A percentile compares a stretch with the other conserved stretches of the same genome.
Evolutionary conservation across 2,113 vertebrate species (phyloP).

Genomic region (Ictalurus punctatus): DNA sequence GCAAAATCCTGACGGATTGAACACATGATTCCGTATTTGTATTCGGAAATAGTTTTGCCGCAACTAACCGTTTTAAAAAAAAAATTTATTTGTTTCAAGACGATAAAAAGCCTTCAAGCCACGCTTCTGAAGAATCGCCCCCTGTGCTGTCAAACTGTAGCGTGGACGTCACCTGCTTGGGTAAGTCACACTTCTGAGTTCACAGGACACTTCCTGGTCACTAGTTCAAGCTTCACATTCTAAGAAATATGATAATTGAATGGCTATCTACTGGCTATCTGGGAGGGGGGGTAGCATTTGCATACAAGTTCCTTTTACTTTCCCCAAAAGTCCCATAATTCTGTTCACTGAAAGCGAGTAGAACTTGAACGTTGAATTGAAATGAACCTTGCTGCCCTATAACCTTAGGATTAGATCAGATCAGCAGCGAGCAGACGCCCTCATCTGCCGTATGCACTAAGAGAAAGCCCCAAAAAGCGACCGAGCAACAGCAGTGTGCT

Average conservation of each 20-base stretch:
- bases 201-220: not conserved
- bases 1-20: no score
- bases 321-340: not conserved
- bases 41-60: not conserved
- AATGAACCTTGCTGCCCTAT: not conserved
- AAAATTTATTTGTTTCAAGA: not conserved
- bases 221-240: not conserved
- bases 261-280: no score
- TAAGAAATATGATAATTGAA: not conserved
- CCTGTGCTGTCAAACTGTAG: slow-evolving; percentile 79
- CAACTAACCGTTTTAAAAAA: not conserved
- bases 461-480: slow-evolving; percentile 55
- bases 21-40: not conserved
- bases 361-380: not conserved
- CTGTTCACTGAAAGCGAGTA: not conserved
- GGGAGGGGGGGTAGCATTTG: no score
- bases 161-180: slow-evolving; percentile 71
- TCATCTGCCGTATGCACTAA: slow-evolving; percentile 32
- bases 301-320: no score
- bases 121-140: slow-evolving; percentile 14
- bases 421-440: slow-evolving; percentile 60
- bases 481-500: slow-evolving; percentile 50
- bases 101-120: slow-evolving; percentile 24
- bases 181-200: slow-evolving; percentile 60
- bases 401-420: slow-evolving; percentile 72